Conservation (phyloP, 2,888 invertebrate species). For the Parnassius mnemosyne region DNA sequence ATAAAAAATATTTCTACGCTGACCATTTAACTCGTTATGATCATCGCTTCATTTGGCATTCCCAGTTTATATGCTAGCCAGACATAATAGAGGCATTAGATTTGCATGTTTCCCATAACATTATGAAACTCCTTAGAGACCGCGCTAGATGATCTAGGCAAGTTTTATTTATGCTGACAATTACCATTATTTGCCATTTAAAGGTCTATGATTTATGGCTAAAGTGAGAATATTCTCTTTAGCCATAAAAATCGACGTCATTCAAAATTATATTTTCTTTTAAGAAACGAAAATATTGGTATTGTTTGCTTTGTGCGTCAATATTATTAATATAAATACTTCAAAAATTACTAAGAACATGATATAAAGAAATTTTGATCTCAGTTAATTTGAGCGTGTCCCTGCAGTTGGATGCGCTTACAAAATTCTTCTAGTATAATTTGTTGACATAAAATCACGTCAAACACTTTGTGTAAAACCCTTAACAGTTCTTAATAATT, state of each 20-base stretch:
- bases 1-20: conserved; percentile 72
- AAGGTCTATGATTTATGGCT: conserved; percentile 41
- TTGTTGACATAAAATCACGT: too few relatives aligned
- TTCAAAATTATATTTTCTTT: conserved; percentile 4
- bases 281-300: conserved; percentile 14
- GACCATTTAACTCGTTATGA: conserved; percentile 73
- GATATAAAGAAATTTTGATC: too few relatives aligned
- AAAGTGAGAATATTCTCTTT: conserved; percentile 3
- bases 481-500: too few relatives aligned
- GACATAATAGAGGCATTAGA: conserved; percentile 63
- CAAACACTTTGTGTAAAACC: too few relatives aligned
- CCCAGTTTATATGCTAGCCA: conserved; percentile 68
- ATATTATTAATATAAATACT: too few relatives aligned
- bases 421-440: neutral
- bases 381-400: too few relatives aligned
- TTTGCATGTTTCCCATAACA: conserved; percentile 70
- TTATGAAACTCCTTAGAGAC: conserved; percentile 45
- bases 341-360: too few relatives aligned
- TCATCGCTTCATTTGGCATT: conserved; percentile 76
- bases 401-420: too few relatives aligned
- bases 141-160: conserved; percentile 52
- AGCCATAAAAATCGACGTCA: neutral
- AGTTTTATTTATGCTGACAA: conserved; percentile 59
- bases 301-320: neutral
- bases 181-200: conserved; percentile 67